Evolutionary conservation across 2,113 vertebrate genomes (phyloP), one percentile per base, ranked within the genome.

Genomic region (Dermatemys mawii): DNA sequence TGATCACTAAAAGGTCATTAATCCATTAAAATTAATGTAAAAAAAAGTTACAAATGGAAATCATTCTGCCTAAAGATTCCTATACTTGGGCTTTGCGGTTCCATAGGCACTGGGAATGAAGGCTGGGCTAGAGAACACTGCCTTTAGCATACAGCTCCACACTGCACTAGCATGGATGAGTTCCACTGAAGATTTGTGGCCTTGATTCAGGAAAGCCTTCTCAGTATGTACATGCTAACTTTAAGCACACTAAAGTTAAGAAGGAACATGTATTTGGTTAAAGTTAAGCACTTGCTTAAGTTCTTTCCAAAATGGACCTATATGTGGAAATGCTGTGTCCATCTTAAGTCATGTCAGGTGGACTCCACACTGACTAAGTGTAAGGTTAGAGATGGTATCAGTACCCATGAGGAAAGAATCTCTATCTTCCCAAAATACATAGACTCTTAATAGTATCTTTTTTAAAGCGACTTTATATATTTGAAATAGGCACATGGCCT

Each of bases 381-480:
- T 22, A 70, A 70, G 17, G 53, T 90, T 49, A 14, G 41, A 86
- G 60, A 84, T 81, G 50, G 48, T 50, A 41, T 46, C 50, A 49
- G 24, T 84, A 4, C 49, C 73, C 53, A 32, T 46, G 81, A 67
- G 51, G 80, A 92, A 95, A 78, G 63, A 29, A 41, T 50, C 8
- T 79, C 80, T 86, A n/a, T 24, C 55, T 93, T 75, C 53, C 84
- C 83, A 24, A 76, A 83, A 21, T 57, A 27, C 27, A 70, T 17
- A 70, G n/a, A 22, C 3, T 6, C n/a, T 86, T 57, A 80, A 35
- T 19, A 32, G 6, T 85, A 84, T 11, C 26, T 60, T 81, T 94
- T 84, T 67, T n/a, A n/a, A 70, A 55, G 38, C 51, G 80, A 38
- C 53, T 89, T 84, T 13, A 94, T 92, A 88, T 82, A 84, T 89